A percentile compares a stretch with the other conserved stretches of the same genome.
These are phyloP conservation scores for Limnodromus scolopaceus DNA, from an alignment of 2,797 vertebrate species.

Conservation along the genomic window DNA sequence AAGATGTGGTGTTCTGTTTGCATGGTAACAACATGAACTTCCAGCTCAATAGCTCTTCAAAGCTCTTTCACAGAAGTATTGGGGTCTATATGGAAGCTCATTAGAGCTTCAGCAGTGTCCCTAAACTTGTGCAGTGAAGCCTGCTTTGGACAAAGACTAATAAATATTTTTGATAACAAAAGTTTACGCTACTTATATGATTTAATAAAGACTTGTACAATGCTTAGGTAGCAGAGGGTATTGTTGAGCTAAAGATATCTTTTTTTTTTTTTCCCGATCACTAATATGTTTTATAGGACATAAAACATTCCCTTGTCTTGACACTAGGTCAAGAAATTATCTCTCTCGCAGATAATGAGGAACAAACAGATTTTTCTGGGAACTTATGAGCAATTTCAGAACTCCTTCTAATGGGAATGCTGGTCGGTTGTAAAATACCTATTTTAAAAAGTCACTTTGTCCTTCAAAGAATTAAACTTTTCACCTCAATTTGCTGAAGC, in stretches of 20 bases:
- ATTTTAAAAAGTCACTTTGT: neutral
- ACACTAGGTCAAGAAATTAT: neutral
- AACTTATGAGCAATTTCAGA: neutral
- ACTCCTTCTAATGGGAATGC: neutral
- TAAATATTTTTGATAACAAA: neutral
- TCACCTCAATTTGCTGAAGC: neutral
- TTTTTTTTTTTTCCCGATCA: neutral
- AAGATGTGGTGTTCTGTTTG: neutral
- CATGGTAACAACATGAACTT: neutral
- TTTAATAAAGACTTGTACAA: neutral
- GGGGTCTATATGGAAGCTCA: neutral
- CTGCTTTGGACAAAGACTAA: neutral
- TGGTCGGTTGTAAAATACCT: neutral
- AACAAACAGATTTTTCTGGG: neutral
- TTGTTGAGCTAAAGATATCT: neutral
- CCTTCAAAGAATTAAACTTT: neutral
- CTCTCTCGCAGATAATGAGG: neutral
- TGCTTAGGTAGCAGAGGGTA: neutral
- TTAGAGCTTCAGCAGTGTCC: neutral
- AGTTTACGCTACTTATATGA: neutral
- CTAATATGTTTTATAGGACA: neutral
- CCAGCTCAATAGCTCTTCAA: neutral
- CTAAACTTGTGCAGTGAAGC: neutral
- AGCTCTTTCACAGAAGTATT: neutral
- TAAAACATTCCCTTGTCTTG: neutral